A percentile compares a stretch with the other conserved stretches of the same genome.
phyloP scores from a whole-genome alignment of 2,888 invertebrate genomes.

The Pristionchus japonicus region DNA sequence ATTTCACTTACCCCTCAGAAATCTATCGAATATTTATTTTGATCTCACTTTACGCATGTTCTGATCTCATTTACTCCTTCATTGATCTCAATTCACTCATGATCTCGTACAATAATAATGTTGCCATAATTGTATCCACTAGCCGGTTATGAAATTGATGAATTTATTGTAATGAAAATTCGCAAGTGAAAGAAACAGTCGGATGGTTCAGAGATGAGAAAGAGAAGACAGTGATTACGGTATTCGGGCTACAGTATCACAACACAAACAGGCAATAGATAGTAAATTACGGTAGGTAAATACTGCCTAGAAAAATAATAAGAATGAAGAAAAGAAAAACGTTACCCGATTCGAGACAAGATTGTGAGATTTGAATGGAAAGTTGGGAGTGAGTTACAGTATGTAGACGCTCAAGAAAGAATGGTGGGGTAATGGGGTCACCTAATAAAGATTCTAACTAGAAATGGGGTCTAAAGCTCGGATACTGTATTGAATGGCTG shows the following conservation, averaged over 20 bases:
- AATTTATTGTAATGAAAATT: background rate
- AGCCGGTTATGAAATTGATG: slow-evolving; percentile 5
- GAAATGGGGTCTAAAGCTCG: slow-evolving; percentile 28
- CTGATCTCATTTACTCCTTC: background rate
- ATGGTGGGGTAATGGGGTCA: background rate
- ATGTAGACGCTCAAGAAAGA: slow-evolving; percentile 78
- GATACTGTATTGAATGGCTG: background rate
- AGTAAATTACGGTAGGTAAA: background rate
- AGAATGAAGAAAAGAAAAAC: background rate
- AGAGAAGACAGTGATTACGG: slow-evolving; percentile 1
- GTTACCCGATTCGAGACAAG: slow-evolving; percentile 11
- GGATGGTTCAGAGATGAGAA: background rate
- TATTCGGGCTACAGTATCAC: slow-evolving; percentile 25
- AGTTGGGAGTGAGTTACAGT: background rate
- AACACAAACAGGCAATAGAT: background rate
- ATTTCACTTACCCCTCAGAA: background rate
- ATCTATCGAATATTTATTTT: background rate
- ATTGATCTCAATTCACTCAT: background rate
- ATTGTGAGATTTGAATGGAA: slow-evolving; percentile 44
- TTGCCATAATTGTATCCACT: slow-evolving; percentile 18
- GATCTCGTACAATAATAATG: slow-evolving; percentile 14
- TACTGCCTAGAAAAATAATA: slow-evolving; percentile 7
- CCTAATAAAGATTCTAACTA: slow-evolving; percentile 6
- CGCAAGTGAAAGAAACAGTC: background rate
- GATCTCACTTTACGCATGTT: background rate